A percentile compares a stretch with the other conserved stretches of the same genome.
These are phyloP conservation scores for Oreochromis spilurus DNA, from an alignment of 2,113 vertebrate species.

Conservation along the genomic window DNA sequence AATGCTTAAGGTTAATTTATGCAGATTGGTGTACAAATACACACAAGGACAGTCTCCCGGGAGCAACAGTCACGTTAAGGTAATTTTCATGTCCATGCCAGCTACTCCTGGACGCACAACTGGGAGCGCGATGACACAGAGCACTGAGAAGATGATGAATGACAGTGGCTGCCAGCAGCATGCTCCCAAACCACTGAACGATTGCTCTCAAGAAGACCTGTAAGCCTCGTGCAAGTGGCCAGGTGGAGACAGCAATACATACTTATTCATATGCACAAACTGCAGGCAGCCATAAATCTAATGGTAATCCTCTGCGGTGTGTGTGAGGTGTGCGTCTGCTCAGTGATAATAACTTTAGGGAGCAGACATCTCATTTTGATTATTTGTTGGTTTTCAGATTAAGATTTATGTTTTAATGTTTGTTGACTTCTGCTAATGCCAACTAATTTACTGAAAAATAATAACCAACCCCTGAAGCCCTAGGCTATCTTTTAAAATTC, in stretches of 20 bases:
- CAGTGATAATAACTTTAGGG: neutral
- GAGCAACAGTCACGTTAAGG: conserved; percentile 42
- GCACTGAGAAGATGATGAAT: conserved; percentile 37
- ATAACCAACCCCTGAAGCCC: neutral
- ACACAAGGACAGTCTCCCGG: neutral
- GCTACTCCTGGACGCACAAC: neutral
- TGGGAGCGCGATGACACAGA: conserved; percentile 10
- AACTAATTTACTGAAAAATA: neutral
- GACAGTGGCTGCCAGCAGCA: neutral
- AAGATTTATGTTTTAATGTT: neutral
- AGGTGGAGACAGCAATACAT: neutral
- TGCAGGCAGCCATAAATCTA: neutral
- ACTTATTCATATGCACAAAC: neutral
- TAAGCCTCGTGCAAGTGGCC: neutral
- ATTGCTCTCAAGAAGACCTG: conserved; percentile 1
- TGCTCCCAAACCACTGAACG: conserved; percentile 22
- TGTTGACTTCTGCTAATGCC: neutral
- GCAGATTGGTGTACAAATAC: neutral
- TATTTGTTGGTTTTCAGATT: neutral
- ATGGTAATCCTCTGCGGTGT: neutral
- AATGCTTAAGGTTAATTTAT: neutral
- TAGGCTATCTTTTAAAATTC: neutral
- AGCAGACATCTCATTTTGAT: neutral
- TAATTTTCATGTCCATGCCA: neutral
- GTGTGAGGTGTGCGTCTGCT: neutral